These are phyloP conservation scores for Bostrychus sinensis DNA, from an alignment of 2,113 vertebrate species.

Conservation along the genomic window DNA sequence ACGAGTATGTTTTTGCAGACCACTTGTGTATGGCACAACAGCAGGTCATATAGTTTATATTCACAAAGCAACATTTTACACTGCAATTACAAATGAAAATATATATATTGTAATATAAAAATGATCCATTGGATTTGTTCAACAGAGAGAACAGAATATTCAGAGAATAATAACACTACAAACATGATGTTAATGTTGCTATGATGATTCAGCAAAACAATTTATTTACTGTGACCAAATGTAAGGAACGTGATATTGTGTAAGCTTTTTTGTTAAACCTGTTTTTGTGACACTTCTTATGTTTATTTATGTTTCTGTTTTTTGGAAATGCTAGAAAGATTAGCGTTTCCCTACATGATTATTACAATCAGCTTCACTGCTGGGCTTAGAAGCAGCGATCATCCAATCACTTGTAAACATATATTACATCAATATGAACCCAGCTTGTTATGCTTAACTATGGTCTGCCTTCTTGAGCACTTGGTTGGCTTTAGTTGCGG, in stretches of 20 bases:
- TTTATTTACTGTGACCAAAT: too few species aligned
- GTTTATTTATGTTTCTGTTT: not conserved
- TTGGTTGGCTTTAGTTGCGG: constrained; percentile 39
- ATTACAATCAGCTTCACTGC: constrained; percentile 46
- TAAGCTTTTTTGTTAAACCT: not conserved
- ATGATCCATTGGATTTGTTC: too few species aligned
- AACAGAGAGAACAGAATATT: too few species aligned
- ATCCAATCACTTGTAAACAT: constrained; percentile 52
- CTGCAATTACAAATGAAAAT: too few species aligned
- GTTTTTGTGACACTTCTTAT: not conserved
- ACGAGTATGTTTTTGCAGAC: constrained; percentile 11
- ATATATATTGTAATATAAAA: too few species aligned
- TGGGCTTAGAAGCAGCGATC: constrained; percentile 31
- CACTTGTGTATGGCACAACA: not conserved
- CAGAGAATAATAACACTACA: too few species aligned
- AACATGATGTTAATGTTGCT: too few species aligned
- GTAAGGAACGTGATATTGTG: not conserved
- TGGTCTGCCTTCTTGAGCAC: constrained; percentile 51
- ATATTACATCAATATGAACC: constrained; percentile 51
- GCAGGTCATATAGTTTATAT: not conserved
- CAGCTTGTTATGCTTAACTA: constrained; percentile 44
- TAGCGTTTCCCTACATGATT: constrained; percentile 45
- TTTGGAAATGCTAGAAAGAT: constrained; percentile 4
- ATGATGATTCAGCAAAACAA: too few species aligned
- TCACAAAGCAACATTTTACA: too few species aligned